phyloP scores from a whole-genome alignment of 1,140 invertebrate species.

The Helicoverpa armigera region DNA sequence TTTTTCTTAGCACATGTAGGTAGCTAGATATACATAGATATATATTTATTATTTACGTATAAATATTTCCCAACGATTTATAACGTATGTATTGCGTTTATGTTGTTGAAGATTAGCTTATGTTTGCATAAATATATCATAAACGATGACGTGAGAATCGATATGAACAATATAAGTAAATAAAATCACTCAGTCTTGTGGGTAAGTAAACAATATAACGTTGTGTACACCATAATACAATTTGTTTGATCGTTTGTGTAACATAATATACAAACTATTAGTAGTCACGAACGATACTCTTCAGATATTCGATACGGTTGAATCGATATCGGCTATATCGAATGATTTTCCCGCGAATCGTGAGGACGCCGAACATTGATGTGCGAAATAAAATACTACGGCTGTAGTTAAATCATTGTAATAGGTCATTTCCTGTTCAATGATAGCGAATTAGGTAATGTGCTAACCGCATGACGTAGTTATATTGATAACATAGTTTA shows the following conservation, averaged over 20 bases:
- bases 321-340: slow-evolving; percentile 31
- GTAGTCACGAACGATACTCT: slow-evolving; percentile 30
- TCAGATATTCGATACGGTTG: slow-evolving; percentile 27
- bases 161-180: neutral
- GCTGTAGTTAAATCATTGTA: neutral
- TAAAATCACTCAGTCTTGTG: neutral
- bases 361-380: neutral
- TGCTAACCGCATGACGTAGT: neutral
- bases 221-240: slow-evolving; percentile 6
- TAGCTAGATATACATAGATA: no score
- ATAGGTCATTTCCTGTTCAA: neutral
- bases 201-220: neutral
- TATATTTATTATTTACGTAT: no score
- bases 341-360: slow-evolving; percentile 22
- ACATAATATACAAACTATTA: slow-evolving; percentile 22
- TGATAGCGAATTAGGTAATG: neutral
- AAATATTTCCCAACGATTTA: no score
- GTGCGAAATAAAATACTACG: neutral
- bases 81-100: no score
- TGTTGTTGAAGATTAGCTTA: neutral
- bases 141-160: neutral
- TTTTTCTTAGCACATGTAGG: neutral
- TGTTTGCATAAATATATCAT: neutral
- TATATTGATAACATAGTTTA: neutral
- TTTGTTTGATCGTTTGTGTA: slow-evolving; percentile 22